A percentile compares a stretch with the other conserved stretches of the same genome.
phyloP scores from a whole-genome alignment of 2,113 vertebrate species.

The Parus major region DNA sequence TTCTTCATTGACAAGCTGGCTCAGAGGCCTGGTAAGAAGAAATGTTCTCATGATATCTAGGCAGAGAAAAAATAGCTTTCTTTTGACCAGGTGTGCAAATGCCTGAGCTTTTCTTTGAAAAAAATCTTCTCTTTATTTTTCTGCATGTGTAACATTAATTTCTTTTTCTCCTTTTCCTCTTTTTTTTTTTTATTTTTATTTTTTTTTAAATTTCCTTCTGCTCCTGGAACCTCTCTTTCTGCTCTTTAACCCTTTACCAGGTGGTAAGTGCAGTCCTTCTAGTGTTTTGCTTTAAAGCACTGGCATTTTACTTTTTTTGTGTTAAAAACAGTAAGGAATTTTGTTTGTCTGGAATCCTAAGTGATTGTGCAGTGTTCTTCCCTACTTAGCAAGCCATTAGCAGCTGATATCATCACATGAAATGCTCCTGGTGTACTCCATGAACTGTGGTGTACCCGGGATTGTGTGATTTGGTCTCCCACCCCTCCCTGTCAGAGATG shows the following conservation, averaged over 20 bases:
- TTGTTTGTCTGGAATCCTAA: conserved; percentile 13
- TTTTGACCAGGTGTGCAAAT: neutral
- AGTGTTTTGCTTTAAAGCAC: conserved; percentile 29
- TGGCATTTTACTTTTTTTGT: conserved; percentile 30
- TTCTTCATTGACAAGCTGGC: neutral
- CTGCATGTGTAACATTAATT: conserved; percentile 50
- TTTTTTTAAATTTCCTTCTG: conserved; percentile 56
- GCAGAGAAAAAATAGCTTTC: neutral
- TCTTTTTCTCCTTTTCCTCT: conserved; percentile 62
- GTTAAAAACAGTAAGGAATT: neutral
- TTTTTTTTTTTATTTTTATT: conserved; percentile 68
- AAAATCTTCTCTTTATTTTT: conserved; percentile 53
- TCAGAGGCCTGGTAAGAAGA: neutral
- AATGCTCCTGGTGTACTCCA: neutral
- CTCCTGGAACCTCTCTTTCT: conserved; percentile 75
- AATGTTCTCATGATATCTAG: neutral
- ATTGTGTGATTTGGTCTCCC: neutral
- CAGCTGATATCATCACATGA: neutral
- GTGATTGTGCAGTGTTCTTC: conserved; percentile 19
- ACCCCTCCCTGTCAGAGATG: neutral
- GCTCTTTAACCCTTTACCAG: conserved; percentile 74
- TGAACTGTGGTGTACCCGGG: neutral
- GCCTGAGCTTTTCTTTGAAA: conserved; percentile 25
- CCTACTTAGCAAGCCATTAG: neutral
- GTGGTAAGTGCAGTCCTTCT: conserved; percentile 79